A percentile compares a stretch with the other conserved stretches of the same genome.
Evolutionary conservation across 2,797 vertebrate species (phyloP).

Genomic region (Arnoldichthys spilopterus): DNA sequence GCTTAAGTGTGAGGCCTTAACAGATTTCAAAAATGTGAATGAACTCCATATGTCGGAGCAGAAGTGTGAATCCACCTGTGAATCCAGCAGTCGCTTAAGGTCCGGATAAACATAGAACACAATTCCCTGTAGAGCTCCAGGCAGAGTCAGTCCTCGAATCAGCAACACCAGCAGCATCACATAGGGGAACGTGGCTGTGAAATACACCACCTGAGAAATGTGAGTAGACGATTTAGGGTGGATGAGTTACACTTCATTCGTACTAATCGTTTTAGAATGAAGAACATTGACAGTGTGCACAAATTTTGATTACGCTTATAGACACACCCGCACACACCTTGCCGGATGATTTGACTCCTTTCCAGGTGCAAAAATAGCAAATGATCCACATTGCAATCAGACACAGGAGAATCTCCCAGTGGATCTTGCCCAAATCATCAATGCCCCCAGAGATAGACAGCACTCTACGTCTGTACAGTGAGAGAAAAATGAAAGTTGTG

Average conservation of each 20-base stretch:
- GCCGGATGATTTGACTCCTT: constrained; percentile 78
- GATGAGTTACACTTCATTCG: background rate
- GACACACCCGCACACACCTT: constrained; percentile 65
- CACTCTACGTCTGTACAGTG: constrained; percentile 67
- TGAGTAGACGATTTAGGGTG: background rate
- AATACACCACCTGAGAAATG: constrained; percentile 74
- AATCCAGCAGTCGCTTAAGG: constrained; percentile 68
- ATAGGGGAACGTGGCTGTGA: constrained; percentile 80
- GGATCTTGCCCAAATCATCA: constrained; percentile 72
- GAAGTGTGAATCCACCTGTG: constrained; percentile 68
- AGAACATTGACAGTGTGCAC: no score
- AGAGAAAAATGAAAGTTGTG: background rate
- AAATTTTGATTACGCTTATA: background rate
- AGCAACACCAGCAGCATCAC: constrained; percentile 75
- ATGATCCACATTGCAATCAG: constrained; percentile 68
- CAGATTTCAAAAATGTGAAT: no score
- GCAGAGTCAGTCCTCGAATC: constrained; percentile 76
- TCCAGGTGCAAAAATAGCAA: constrained; percentile 81
- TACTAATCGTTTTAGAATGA: background rate
- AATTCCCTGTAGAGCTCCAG: constrained; percentile 77
- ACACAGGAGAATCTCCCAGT: constrained; percentile 73
- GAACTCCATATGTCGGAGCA: no score
- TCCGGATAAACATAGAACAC: constrained; percentile 77
- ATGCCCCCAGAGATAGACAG: constrained; percentile 75
- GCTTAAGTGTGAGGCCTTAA: no score